A percentile compares a stretch with the other conserved stretches of the same genome.
phyloP scores from a whole-genome alignment of 2,888 invertebrate genomes.

The Archips xylosteana region DNA sequence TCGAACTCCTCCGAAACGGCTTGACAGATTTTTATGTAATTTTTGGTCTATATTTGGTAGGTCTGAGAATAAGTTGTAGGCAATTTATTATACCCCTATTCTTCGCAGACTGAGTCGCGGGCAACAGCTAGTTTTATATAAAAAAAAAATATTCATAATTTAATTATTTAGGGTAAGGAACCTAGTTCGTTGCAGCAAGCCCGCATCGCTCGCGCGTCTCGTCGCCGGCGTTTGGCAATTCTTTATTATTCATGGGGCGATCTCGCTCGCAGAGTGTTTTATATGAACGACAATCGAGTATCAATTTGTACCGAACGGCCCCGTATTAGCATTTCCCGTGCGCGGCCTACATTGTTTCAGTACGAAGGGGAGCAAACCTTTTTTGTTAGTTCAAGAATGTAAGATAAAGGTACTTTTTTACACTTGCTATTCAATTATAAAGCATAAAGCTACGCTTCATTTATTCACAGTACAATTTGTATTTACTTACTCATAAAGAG shows the following conservation, averaged over 20 bases:
- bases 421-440: not conserved
- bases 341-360: slow-evolving; percentile 76
- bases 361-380: slow-evolving; percentile 48
- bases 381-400: slow-evolving; percentile 37
- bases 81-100: too few species aligned
- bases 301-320: slow-evolving; percentile 82
- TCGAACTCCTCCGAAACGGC: too few species aligned
- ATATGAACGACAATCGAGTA: slow-evolving; percentile 86
- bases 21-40: too few species aligned
- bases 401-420: slow-evolving; percentile 15
- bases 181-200: slow-evolving; percentile 34
- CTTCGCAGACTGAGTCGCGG: too few species aligned
- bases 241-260: slow-evolving; percentile 85
- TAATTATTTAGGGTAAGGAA: too few species aligned
- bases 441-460: not conserved
- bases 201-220: slow-evolving; percentile 51
- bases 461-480: not conserved
- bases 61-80: too few species aligned
- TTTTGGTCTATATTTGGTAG: too few species aligned
- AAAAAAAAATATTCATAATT: too few species aligned
- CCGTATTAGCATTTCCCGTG: slow-evolving; percentile 80
- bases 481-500: not conserved
- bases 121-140: too few species aligned
- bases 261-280: slow-evolving; percentile 83
- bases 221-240: slow-evolving; percentile 74